Percentiles rank a stretch among this genome's conserved stretches.
These are phyloP conservation scores for Acipenser ruthenus DNA, from an alignment of 2,797 vertebrate species.

Conservation along the genomic window DNA sequence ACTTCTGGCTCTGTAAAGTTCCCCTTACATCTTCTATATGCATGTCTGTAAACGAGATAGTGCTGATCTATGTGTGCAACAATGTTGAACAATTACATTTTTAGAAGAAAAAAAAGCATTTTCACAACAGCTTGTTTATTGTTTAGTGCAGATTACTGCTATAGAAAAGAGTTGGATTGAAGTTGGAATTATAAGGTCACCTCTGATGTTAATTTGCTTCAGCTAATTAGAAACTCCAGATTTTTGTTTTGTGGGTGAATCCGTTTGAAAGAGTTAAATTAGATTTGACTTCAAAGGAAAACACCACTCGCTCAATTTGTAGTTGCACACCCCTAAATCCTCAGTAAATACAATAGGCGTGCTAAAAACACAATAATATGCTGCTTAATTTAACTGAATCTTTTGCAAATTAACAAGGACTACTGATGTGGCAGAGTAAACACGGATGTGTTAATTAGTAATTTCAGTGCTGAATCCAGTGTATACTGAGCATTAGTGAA, in stretches of 20 bases:
- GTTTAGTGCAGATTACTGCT: too few relatives aligned
- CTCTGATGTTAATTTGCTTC: constrained; percentile 30
- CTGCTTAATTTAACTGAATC: constrained; percentile 62
- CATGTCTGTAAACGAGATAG: too few relatives aligned
- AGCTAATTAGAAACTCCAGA: constrained; percentile 29
- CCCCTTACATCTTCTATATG: too few relatives aligned
- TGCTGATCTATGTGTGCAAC: too few relatives aligned
- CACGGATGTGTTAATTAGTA: constrained; percentile 71
- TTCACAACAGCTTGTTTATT: too few relatives aligned
- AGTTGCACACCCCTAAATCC: constrained; percentile 42
- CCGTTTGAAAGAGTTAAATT: constrained; percentile 15
- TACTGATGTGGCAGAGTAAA: constrained; percentile 68
- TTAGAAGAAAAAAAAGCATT: too few relatives aligned
- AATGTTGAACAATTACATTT: too few relatives aligned
- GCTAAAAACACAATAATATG: constrained; percentile 52
- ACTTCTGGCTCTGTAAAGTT: too few relatives aligned
- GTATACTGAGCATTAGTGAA: constrained; percentile 42
- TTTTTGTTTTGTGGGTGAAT: constrained; percentile 12
- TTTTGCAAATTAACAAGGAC: constrained; percentile 59
- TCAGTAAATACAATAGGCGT: constrained; percentile 45
- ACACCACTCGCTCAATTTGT: constrained; percentile 43
- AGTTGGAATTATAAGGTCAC: not conserved
- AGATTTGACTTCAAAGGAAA: constrained; percentile 39
- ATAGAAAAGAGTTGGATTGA: too few relatives aligned
- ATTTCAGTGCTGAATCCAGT: constrained; percentile 55